Conservation (phyloP, 2,797 vertebrate species). For the Lagorchestes hirsutus region DNA sequence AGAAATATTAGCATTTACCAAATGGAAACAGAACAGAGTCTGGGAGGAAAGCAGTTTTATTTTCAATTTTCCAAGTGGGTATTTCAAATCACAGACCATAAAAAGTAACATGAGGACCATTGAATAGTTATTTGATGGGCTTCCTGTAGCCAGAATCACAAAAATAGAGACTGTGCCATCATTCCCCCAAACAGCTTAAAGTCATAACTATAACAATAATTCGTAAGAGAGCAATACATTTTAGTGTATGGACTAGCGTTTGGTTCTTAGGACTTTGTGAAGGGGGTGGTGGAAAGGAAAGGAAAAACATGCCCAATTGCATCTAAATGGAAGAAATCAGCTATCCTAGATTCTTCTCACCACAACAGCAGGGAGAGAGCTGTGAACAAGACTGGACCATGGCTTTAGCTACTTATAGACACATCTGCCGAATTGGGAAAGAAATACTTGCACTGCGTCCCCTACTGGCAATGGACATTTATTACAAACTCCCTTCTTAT, state of each 20-base stretch:
- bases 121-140: slow-evolving; percentile 23
- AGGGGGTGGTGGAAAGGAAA: background rate
- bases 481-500: background rate
- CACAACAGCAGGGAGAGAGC: background rate
- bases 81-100: slow-evolving; percentile 36
- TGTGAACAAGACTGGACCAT: slow-evolving; percentile 11
- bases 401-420: background rate
- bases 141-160: slow-evolving; percentile 26
- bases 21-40: slow-evolving; percentile 51
- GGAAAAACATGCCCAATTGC: slow-evolving; percentile 51
- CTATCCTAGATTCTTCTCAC: slow-evolving; percentile 25
- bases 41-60: slow-evolving; percentile 63
- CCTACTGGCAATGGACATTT: background rate
- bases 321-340: slow-evolving; percentile 57
- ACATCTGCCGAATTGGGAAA: background rate
- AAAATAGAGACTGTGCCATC: slow-evolving; percentile 12
- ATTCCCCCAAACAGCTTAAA: slow-evolving; percentile 30
- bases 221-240: slow-evolving; percentile 21
- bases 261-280: slow-evolving; percentile 32
- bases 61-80: slow-evolving; percentile 54
- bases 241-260: slow-evolving; percentile 33
- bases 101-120: slow-evolving; percentile 52
- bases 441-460: background rate
- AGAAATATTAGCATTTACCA: slow-evolving; percentile 51
- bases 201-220: slow-evolving; percentile 1